phyloP scores from a whole-genome alignment of 2,888 invertebrate genomes.

The Eubasilissa splendida region DNA sequence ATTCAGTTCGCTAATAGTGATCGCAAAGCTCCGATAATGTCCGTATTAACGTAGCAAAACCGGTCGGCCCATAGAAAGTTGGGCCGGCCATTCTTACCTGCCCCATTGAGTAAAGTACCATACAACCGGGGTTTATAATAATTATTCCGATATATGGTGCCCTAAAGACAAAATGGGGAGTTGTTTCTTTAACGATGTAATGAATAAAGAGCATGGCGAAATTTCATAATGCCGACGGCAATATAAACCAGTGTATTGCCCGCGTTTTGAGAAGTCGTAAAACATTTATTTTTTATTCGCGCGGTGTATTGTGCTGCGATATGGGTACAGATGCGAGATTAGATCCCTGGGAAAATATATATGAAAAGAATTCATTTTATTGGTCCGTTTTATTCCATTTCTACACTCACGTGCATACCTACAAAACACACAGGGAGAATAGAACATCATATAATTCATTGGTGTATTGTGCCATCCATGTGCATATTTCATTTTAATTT shows the following conservation, averaged over 20 bases:
- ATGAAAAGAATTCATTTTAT: constrained; percentile 10
- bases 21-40: constrained; percentile 38
- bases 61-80: constrained; percentile 3
- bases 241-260: constrained; percentile 12
- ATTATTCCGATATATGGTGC: constrained; percentile 33
- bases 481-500: too few relatives aligned
- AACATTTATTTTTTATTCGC: constrained; percentile 9
- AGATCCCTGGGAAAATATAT: constrained; percentile 21
- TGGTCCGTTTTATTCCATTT: background rate
- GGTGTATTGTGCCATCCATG: too few relatives aligned
- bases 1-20: constrained; percentile 34
- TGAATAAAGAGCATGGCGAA: constrained; percentile 25
- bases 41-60: background rate
- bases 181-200: constrained; percentile 34
- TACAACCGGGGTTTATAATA: constrained; percentile 25
- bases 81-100: constrained; percentile 19
- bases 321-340: constrained; percentile 27
- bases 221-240: constrained; percentile 22
- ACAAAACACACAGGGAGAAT: too few relatives aligned
- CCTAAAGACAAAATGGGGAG: constrained; percentile 38
- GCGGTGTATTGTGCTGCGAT: background rate
- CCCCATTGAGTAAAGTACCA: constrained; percentile 22
- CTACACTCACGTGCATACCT: too few relatives aligned
- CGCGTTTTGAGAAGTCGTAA: constrained; percentile 17
- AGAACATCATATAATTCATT: too few relatives aligned